phyloP scores from a whole-genome alignment of 2,888 invertebrate species.

The Lepidocyrtoides sp. region DNA sequence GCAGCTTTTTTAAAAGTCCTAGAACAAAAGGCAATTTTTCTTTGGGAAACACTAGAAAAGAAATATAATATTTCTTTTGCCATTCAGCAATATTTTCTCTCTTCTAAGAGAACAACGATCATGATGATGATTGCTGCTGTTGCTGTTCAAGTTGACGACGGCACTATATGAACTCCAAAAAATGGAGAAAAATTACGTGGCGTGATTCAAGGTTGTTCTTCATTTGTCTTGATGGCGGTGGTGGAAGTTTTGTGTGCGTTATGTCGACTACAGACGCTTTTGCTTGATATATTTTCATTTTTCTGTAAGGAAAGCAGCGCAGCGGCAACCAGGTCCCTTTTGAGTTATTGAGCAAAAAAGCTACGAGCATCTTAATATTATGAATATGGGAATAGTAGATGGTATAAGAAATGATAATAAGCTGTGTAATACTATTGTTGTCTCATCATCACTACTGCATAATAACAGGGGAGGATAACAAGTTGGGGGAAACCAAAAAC shows the following conservation, averaged over 20 bases:
- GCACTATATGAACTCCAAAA: conserved; percentile 67
- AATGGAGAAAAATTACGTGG: conserved; percentile 81
- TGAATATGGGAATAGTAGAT: neutral
- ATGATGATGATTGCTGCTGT: conserved; percentile 24
- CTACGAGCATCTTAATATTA: too few species aligned
- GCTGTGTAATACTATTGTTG: conserved; percentile 52
- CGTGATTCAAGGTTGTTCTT: conserved; percentile 82
- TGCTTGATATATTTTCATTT: neutral
- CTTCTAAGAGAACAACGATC: conserved; percentile 21
- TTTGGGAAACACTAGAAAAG: conserved; percentile 68
- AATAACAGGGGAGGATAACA: conserved; percentile 64
- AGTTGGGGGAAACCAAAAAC: conserved; percentile 68
- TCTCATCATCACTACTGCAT: conserved; percentile 52
- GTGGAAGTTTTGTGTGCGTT: neutral
- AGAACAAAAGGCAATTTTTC: conserved; percentile 80
- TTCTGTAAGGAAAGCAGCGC: conserved; percentile 7
- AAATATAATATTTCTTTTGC: conserved; percentile 66
- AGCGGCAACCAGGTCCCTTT: conserved; percentile 21
- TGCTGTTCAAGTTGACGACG: conserved; percentile 51
- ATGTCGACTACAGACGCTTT: neutral
- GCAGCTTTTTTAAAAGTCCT: conserved; percentile 12
- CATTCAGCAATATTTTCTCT: conserved; percentile 57
- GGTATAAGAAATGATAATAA: conserved; percentile 28
- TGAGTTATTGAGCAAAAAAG: neutral
- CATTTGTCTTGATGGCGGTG: conserved; percentile 74